Percentiles rank a stretch among this genome's conserved stretches.
These are phyloP conservation scores for Balaeniceps rex DNA, from an alignment of 2,113 vertebrate genomes.

Conservation along the genomic window DNA sequence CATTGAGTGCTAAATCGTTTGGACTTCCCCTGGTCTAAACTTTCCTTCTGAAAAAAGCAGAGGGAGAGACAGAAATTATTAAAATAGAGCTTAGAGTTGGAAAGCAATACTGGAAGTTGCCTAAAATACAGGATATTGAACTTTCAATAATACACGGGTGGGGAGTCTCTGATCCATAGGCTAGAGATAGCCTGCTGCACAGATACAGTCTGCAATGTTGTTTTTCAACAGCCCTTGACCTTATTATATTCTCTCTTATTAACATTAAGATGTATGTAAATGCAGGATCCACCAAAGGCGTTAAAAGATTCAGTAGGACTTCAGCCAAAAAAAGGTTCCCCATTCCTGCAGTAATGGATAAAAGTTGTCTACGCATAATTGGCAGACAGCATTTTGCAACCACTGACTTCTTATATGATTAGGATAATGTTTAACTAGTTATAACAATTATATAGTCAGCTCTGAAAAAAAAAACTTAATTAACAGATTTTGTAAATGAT, in stretches of 20 bases:
- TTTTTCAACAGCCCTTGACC: constrained; percentile 2
- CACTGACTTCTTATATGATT: not conserved
- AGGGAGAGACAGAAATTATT: constrained; percentile 16
- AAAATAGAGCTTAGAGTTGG: constrained; percentile 1
- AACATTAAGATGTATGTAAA: constrained; percentile 46
- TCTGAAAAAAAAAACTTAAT: not conserved
- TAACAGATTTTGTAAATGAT: not conserved
- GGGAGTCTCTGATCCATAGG: constrained; percentile 42
- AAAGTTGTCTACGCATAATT: not conserved
- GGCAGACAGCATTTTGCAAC: not conserved
- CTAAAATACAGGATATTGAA: not conserved
- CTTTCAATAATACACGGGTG: constrained; percentile 18
- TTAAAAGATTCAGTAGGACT: not conserved
- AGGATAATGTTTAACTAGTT: not conserved
- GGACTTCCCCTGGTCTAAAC: not conserved
- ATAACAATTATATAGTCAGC: not conserved
- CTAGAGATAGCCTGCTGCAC: constrained; percentile 8
- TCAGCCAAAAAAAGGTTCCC: constrained; percentile 27
- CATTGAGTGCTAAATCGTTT: not conserved
- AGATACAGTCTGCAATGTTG: not conserved
- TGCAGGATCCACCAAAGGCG: constrained; percentile 38
- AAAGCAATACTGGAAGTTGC: constrained; percentile 28
- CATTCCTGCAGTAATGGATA: constrained; percentile 20
- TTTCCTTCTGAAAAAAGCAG: constrained; percentile 24
- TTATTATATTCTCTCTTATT: not conserved